These are phyloP conservation scores for Anas capensis DNA, from an alignment of 2,797 vertebrate species.

Conservation along the genomic window DNA sequence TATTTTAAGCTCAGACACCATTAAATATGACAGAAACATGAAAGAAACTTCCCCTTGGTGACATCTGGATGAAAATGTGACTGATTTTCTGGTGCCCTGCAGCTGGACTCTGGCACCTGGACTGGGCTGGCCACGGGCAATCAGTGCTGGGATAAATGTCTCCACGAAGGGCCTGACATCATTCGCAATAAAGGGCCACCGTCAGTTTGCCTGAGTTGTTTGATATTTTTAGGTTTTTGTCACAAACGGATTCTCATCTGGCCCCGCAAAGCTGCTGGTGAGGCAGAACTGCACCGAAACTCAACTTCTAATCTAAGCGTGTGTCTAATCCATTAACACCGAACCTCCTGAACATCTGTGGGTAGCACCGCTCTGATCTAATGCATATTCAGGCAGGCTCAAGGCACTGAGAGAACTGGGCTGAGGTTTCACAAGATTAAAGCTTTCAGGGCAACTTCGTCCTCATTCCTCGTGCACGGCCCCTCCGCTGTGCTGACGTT, in stretches of 20 bases:
- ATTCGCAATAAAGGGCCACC: background rate
- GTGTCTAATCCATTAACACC: background rate
- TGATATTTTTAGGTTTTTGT: conserved; percentile 19
- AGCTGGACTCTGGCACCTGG: background rate
- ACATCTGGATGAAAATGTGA: background rate
- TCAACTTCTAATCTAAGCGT: background rate
- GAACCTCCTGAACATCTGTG: background rate
- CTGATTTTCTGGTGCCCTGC: background rate
- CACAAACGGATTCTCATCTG: background rate
- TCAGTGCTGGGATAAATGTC: background rate
- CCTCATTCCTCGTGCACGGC: background rate
- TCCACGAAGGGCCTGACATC: background rate
- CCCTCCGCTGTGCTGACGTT: background rate
- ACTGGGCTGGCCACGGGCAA: background rate
- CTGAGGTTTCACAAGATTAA: background rate
- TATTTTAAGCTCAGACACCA: conserved; percentile 50
- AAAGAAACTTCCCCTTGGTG: conserved; percentile 1
- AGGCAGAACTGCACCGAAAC: background rate
- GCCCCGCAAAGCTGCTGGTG: background rate
- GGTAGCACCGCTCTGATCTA: background rate
- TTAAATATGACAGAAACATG: conserved; percentile 19
- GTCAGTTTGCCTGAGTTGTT: background rate
- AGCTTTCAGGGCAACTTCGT: background rate
- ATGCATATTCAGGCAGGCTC: background rate
- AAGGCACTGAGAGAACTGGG: background rate